phyloP scores from a whole-genome alignment of 1,140 invertebrate species.

The Phortica variegata region DNA sequence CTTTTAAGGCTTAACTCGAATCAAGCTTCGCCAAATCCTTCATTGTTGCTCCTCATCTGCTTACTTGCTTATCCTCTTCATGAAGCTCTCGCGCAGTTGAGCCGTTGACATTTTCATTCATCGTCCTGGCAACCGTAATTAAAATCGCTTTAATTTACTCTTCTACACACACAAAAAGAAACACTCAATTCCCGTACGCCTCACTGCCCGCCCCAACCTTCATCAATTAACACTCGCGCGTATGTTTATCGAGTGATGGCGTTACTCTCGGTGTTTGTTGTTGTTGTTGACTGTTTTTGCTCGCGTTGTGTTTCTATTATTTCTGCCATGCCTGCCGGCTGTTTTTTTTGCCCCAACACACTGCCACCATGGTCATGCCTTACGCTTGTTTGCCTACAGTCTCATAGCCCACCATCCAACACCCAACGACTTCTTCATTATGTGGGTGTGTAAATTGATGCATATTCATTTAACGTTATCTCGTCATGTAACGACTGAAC shows the following conservation, averaged over 20 bases:
- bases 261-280: conserved; percentile 8
- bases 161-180: conserved; percentile 29
- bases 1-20: conserved; percentile 30
- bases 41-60: not conserved
- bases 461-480: conserved; percentile 55
- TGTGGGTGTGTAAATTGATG: conserved; percentile 54
- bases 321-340: conserved; percentile 33
- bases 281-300: conserved; percentile 16
- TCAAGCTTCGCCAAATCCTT: conserved; percentile 1
- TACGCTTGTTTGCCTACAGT: not conserved
- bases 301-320: conserved; percentile 40
- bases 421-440: conserved; percentile 47
- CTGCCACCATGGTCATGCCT: not conserved
- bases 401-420: too few relatives aligned
- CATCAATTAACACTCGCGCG: not conserved
- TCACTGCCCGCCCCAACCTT: conserved; percentile 5
- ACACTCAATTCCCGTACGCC: not conserved
- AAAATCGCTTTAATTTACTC: conserved; percentile 57
- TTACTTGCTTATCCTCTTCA: conserved; percentile 34
- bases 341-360: not conserved
- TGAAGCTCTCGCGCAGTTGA: conserved; percentile 2
- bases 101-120: conserved; percentile 56
- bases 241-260: conserved; percentile 52
- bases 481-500: conserved; percentile 52
- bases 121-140: conserved; percentile 56